Percentiles rank a stretch among this genome's conserved stretches.
These are phyloP conservation scores for Oncorhynchus nerka DNA, from an alignment of 2,113 vertebrate genomes.

Conservation along the genomic window DNA sequence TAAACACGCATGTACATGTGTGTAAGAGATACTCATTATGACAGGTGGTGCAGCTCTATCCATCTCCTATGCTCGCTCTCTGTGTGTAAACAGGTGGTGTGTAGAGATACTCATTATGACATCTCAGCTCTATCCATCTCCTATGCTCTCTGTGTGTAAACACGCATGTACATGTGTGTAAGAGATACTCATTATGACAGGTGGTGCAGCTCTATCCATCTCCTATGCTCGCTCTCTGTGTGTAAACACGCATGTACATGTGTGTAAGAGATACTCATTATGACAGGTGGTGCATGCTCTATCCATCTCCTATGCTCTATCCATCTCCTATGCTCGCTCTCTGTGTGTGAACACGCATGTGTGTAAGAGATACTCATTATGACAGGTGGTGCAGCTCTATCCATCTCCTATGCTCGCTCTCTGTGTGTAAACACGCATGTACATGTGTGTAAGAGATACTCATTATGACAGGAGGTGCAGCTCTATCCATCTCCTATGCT, in stretches of 20 bases:
- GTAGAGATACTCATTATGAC: no score
- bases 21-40: background rate
- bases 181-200: no score
- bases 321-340: background rate
- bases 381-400: background rate
- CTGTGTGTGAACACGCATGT: background rate
- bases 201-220: background rate
- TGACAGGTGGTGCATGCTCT: background rate
- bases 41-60: background rate
- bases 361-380: no score
- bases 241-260: background rate
- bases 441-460: background rate
- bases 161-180: background rate
- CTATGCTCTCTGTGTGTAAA: background rate
- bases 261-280: background rate
- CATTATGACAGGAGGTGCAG: background rate
- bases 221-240: background rate
- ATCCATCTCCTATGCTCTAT: no score
- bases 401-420: background rate
- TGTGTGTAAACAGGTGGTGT: background rate
- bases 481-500: background rate
- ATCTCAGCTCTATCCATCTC: background rate
- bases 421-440: background rate
- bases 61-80: background rate
- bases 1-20: background rate